Evolutionary conservation across 2,888 invertebrate genomes (phyloP).

Genomic region (Ceramica pisi): DNA sequence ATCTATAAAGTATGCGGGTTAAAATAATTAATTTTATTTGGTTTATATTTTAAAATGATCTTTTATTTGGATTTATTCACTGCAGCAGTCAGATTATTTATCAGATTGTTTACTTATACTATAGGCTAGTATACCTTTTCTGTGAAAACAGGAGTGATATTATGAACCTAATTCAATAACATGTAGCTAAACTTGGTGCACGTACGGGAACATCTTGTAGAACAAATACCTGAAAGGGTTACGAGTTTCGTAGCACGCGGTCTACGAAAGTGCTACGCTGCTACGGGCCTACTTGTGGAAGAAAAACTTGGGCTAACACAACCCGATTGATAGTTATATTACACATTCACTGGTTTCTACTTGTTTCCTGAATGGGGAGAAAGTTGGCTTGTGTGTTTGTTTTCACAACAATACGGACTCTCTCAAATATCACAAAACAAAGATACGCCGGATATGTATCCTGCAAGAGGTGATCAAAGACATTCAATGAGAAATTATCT

Average conservation of each 20-base stretch:
- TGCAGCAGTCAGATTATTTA: neutral
- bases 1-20: neutral
- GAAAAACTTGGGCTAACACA: neutral
- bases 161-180: neutral
- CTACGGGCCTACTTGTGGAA: constrained; percentile 22
- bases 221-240: constrained; percentile 8
- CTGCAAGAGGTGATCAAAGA: constrained; percentile 55
- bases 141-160: neutral
- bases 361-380: constrained; percentile 24
- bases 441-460: constrained; percentile 54
- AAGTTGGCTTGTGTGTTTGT: constrained; percentile 42
- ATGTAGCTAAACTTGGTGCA: too few relatives aligned
- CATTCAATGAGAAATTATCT: constrained; percentile 47
- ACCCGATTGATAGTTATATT: constrained; percentile 4
- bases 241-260: constrained; percentile 52
- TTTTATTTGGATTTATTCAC: neutral
- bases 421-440: constrained; percentile 59
- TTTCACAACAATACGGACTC: constrained; percentile 42
- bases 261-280: constrained; percentile 68
- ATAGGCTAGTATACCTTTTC: too few relatives aligned
- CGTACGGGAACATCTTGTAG: neutral
- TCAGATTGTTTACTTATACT: neutral
- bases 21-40: neutral
- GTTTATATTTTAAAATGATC: neutral
- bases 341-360: constrained; percentile 17